phyloP scores from a whole-genome alignment of 2,888 invertebrate species.

The Ochropleura leucogaster region DNA sequence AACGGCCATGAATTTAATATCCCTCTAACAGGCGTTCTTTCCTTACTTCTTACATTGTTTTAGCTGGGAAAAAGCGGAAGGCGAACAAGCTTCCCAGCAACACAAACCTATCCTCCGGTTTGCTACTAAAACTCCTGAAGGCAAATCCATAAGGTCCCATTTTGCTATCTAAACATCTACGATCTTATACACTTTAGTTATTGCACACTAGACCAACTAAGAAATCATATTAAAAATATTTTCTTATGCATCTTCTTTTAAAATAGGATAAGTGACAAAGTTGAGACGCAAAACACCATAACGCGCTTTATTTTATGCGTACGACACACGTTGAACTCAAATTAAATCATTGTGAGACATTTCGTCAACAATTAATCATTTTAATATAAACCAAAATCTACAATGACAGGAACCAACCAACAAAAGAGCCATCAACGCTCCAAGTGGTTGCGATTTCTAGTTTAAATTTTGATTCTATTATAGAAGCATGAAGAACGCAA shows the following conservation, averaged over 20 bases:
- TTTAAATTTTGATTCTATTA: conserved; percentile 38
- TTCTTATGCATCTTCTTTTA: neutral
- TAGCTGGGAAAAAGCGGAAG: neutral
- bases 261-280: neutral
- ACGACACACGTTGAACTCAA: neutral
- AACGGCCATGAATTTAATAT: neutral
- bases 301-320: neutral
- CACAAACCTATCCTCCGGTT: neutral
- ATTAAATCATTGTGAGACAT: neutral
- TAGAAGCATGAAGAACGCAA: conserved; percentile 39
- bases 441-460: conserved; percentile 30
- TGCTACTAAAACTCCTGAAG: neutral
- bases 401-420: conserved; percentile 10
- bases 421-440: conserved; percentile 12
- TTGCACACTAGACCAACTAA: neutral
- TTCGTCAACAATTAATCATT: neutral
- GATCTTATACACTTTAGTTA: neutral
- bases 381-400: neutral
- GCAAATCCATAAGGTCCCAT: neutral
- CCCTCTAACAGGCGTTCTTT: neutral
- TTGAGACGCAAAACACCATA: neutral
- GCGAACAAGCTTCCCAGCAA: too few species aligned
- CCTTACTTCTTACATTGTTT: neutral
- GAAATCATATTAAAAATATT: neutral
- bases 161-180: neutral